A percentile compares a stretch with the other conserved stretches of the same genome.
Conservation (phyloP, 2,888 invertebrate species). For the Andrena hattorfiana region DNA sequence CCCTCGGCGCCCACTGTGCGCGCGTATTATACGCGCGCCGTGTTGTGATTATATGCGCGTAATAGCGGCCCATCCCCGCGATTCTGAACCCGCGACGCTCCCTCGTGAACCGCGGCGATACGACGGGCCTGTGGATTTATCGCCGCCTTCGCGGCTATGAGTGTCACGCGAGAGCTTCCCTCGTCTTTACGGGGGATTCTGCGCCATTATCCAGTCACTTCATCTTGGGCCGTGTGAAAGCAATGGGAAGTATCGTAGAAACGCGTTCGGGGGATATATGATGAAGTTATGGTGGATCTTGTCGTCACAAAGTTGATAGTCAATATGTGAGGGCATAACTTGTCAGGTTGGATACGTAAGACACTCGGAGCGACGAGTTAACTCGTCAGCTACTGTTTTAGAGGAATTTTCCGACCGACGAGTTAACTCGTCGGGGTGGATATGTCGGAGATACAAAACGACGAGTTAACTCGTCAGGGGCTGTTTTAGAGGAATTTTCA, state of each 20-base stretch:
- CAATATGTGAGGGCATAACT: too few relatives aligned
- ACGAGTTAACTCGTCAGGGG: background rate
- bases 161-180: constrained; percentile 1
- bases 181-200: background rate
- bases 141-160: background rate
- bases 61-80: constrained; percentile 34
- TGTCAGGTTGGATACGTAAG: background rate
- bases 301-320: too few relatives aligned
- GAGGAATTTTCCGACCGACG: background rate
- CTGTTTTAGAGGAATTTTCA: background rate
- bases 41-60: constrained; percentile 31
- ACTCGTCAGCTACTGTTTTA: background rate
- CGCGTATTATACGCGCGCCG: constrained; percentile 34
- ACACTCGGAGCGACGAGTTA: background rate
- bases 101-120: constrained; percentile 14
- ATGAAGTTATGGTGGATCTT: too few relatives aligned
- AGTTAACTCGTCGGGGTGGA: background rate
- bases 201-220: too few relatives aligned
- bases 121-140: constrained; percentile 15
- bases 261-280: too few relatives aligned
- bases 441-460: background rate
- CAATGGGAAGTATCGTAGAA: too few relatives aligned
- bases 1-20: constrained; percentile 11
- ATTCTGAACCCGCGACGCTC: background rate
- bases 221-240: too few relatives aligned